phyloP scores from a whole-genome alignment of 53 echinoderm and acorn worm species.

The Zoroaster sp. region DNA sequence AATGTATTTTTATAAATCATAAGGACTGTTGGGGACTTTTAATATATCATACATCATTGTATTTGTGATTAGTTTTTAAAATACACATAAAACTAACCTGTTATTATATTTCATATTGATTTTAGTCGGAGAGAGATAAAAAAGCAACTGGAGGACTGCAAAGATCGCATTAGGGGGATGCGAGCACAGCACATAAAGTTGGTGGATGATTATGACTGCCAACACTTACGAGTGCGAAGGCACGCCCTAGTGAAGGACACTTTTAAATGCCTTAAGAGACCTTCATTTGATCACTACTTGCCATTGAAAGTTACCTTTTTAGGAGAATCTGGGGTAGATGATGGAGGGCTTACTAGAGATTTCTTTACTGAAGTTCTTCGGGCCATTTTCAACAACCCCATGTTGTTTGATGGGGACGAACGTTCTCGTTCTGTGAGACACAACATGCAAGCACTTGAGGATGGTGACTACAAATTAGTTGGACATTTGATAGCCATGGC shows the following conservation, averaged over 20 bases:
- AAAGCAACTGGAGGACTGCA: neutral
- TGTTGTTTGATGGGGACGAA: neutral
- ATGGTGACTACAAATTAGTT: slow-evolving; percentile 1
- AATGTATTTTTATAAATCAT: too few species aligned
- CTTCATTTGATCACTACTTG: neutral
- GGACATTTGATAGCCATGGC: neutral
- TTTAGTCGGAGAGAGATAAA: neutral
- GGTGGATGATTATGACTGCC: neutral
- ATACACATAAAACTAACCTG: neutral
- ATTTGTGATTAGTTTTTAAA: neutral
- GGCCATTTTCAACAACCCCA: neutral
- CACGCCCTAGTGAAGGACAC: neutral
- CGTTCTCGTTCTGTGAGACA: neutral
- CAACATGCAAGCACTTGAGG: neutral
- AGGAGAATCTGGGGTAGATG: neutral
- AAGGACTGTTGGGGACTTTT: too few species aligned
- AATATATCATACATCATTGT: too few species aligned
- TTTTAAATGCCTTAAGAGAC: neutral
- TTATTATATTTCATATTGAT: neutral
- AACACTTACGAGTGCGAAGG: neutral
- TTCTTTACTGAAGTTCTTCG: neutral
- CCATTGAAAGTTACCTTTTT: neutral
- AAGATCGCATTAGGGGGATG: neutral
- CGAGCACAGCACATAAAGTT: neutral
- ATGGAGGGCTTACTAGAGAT: neutral